phyloP scores from a whole-genome alignment of 2,113 vertebrate genomes.

The Pterocles burchelli region DNA sequence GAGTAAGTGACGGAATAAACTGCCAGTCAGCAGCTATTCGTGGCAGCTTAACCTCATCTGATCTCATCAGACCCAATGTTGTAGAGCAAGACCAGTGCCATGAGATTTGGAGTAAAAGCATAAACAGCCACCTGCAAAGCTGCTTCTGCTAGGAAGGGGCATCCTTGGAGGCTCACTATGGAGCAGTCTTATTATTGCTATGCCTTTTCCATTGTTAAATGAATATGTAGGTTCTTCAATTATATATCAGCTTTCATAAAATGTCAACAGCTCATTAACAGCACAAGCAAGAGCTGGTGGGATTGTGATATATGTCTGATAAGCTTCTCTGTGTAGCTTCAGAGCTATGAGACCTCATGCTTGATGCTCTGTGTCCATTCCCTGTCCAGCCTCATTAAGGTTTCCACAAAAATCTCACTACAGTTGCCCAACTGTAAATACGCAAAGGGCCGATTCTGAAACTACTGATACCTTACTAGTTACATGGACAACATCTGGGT shows the following conservation, averaged over 20 bases:
- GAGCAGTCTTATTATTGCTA: not conserved
- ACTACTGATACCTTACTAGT: not conserved
- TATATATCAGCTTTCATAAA: not conserved
- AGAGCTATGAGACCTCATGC: not conserved
- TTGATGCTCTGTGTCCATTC: not conserved
- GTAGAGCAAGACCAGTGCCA: constrained; percentile 16
- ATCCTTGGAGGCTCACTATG: not conserved
- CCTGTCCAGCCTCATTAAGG: not conserved
- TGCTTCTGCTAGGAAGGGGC: not conserved
- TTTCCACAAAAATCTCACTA: not conserved
- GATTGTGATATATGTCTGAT: not conserved
- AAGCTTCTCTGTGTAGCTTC: not conserved
- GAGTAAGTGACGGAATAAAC: constrained; percentile 20
- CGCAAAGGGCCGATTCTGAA: not conserved
- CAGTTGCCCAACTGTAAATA: not conserved
- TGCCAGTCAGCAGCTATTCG: constrained; percentile 38
- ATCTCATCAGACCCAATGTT: constrained; percentile 10
- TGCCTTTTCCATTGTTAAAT: not conserved
- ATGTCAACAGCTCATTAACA: not conserved
- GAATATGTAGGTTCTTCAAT: not conserved
- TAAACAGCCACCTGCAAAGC: not conserved
- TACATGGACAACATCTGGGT: not conserved
- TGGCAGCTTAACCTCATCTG: constrained; percentile 39
- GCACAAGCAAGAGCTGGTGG: not conserved
- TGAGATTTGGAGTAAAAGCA: not conserved